phyloP scores from a whole-genome alignment of 2,797 vertebrate genomes.

The Karalla daura region DNA sequence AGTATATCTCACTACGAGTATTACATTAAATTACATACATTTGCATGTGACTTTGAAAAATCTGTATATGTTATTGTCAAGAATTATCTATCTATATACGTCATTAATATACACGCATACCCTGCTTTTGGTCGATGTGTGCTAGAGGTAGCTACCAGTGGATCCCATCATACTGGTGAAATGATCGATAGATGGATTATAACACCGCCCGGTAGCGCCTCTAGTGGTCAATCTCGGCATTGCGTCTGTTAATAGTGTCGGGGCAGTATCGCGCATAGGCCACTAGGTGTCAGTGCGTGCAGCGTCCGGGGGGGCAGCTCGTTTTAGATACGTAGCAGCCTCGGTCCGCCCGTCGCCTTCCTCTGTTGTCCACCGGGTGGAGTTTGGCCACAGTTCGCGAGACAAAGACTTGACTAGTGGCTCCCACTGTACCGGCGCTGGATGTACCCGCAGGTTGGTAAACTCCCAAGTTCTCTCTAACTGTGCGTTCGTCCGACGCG shows the following conservation, averaged over 20 bases:
- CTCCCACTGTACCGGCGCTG: constrained; percentile 6
- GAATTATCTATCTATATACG: too few relatives aligned
- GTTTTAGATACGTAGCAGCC: constrained; percentile 3
- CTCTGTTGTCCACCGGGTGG: constrained; percentile 58
- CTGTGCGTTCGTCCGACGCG: not conserved
- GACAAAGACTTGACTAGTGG: constrained; percentile 70
- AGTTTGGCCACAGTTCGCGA: constrained; percentile 54
- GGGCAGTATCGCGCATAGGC: fast-evolving
- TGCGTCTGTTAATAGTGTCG: constrained; percentile 5
- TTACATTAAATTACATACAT: too few relatives aligned
- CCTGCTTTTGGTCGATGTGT: too few relatives aligned
- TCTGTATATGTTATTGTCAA: too few relatives aligned
- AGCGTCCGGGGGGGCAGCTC: not conserved
- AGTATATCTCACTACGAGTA: too few relatives aligned
- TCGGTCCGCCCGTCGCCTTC: constrained; percentile 9
- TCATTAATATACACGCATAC: too few relatives aligned
- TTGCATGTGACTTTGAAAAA: too few relatives aligned
- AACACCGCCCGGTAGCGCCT: not conserved
- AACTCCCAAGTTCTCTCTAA: not conserved
- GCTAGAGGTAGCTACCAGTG: too few relatives aligned
- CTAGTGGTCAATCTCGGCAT: not conserved
- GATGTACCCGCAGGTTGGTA: constrained; percentile 46
- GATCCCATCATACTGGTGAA: too few relatives aligned
- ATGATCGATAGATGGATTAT: too few relatives aligned
- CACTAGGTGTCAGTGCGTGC: too few relatives aligned